Evolutionary conservation across 2,797 vertebrate species (phyloP).

Genomic region (Falco peregrinus): DNA sequence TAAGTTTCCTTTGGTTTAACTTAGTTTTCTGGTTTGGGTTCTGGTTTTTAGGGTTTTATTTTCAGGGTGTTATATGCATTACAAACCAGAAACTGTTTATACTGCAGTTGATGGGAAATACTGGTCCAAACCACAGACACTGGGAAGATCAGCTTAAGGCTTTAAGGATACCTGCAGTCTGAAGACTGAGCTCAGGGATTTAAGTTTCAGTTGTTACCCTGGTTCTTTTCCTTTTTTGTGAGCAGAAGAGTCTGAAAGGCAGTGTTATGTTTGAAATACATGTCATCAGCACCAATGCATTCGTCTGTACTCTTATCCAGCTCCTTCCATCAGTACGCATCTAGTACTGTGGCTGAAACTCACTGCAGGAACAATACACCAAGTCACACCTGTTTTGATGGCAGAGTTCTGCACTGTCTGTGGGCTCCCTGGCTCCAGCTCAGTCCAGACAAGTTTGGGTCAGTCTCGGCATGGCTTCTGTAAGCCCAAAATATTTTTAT

Average conservation of each 20-base stretch:
- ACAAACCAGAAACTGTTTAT: neutral
- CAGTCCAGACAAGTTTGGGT: neutral
- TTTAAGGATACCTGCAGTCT: neutral
- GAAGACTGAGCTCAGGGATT: neutral
- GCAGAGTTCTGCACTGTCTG: neutral
- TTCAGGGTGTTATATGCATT: neutral
- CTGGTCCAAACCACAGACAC: neutral
- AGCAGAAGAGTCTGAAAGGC: neutral
- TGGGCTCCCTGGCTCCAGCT: neutral
- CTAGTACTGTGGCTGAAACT: neutral
- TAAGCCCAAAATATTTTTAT: fast-evolving
- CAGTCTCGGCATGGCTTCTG: neutral
- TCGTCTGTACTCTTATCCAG: neutral
- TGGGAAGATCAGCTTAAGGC: neutral
- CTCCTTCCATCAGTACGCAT: neutral
- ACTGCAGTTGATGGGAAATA: neutral
- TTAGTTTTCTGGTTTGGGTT: neutral
- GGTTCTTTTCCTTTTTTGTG: neutral
- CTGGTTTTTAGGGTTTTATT: neutral
- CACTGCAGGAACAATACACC: neutral
- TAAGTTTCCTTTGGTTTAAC: slow-evolving; percentile 3
- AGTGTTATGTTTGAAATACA: neutral
- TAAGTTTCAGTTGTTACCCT: neutral
- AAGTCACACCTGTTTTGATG: neutral
- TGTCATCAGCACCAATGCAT: neutral